phyloP scores from a whole-genome alignment of 2,888 invertebrate species.

The Horisme vitalbata region DNA sequence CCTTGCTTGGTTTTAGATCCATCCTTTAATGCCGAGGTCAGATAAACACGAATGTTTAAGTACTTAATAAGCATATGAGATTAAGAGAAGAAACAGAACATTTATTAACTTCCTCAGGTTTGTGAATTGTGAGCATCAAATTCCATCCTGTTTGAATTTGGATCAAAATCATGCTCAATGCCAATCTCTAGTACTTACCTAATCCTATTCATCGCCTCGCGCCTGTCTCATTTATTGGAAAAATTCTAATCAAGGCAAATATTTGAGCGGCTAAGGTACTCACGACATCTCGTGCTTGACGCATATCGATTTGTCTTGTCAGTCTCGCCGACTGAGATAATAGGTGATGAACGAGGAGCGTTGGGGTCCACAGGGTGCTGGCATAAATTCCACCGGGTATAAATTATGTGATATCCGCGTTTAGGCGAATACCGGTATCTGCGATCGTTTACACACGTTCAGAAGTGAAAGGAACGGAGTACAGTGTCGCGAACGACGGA shows the following conservation, averaged over 20 bases:
- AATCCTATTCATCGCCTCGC: too few species aligned
- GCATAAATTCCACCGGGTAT: slow-evolving; percentile 68
- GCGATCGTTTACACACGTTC: slow-evolving; percentile 45
- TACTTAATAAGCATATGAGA: background rate
- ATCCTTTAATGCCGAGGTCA: slow-evolving; percentile 15
- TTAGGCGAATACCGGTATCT: slow-evolving; percentile 62
- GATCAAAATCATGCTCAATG: background rate
- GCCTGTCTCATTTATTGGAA: slow-evolving; percentile 31
- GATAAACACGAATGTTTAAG: background rate
- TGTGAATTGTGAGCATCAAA: too few species aligned
- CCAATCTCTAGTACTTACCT: too few species aligned
- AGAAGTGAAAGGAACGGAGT: slow-evolving; percentile 71
- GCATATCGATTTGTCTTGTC: slow-evolving; percentile 81
- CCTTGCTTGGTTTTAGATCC: slow-evolving; percentile 29
- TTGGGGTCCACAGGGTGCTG: slow-evolving; percentile 78
- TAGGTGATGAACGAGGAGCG: slow-evolving; percentile 78
- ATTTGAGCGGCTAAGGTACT: slow-evolving; percentile 59
- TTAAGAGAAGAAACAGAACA: background rate
- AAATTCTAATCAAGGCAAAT: slow-evolving; percentile 48
- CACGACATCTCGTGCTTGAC: slow-evolving; percentile 76
- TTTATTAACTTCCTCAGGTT: background rate
- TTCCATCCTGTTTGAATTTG: too few species aligned
- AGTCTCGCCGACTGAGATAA: slow-evolving; percentile 74
- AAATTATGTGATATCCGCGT: slow-evolving; percentile 63
- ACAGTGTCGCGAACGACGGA: slow-evolving; percentile 52